phyloP scores from a whole-genome alignment of 2,888 invertebrate genomes.

The Masnerella sp. region DNA sequence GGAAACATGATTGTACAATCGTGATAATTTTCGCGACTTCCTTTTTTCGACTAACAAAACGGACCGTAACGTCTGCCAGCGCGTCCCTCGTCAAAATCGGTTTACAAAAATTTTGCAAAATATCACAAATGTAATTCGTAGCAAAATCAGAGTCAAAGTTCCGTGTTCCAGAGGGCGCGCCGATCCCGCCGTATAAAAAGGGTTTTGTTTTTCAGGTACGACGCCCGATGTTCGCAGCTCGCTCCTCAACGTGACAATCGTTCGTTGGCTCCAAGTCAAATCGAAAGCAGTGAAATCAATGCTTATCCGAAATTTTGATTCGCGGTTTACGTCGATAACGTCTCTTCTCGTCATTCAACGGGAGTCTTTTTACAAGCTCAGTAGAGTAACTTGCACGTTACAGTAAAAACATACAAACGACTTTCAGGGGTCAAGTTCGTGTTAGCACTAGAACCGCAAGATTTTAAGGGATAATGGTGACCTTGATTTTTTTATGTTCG shows the following conservation, averaged over 20 bases:
- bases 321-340: no score
- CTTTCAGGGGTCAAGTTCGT: conserved; percentile 18
- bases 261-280: neutral
- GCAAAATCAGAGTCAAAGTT: conserved; percentile 53
- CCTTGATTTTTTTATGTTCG: no score
- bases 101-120: conserved; percentile 55
- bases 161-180: conserved; percentile 16
- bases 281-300: neutral
- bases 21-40: neutral
- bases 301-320: neutral
- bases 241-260: neutral
- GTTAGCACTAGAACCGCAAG: conserved; percentile 25
- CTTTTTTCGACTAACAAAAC: conserved; percentile 16
- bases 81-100: conserved; percentile 30
- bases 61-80: conserved; percentile 7
- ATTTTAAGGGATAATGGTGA: no score
- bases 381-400: conserved; percentile 27
- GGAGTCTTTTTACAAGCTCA: conserved; percentile 50
- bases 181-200: conserved; percentile 44
- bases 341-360: neutral
- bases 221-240: conserved; percentile 23
- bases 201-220: conserved; percentile 48
- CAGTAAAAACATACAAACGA: conserved; percentile 29
- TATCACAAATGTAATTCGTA: conserved; percentile 57
- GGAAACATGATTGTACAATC: neutral